Conservation (phyloP, 1,140 invertebrate genomes). For the Aphelinus certus region DNA sequence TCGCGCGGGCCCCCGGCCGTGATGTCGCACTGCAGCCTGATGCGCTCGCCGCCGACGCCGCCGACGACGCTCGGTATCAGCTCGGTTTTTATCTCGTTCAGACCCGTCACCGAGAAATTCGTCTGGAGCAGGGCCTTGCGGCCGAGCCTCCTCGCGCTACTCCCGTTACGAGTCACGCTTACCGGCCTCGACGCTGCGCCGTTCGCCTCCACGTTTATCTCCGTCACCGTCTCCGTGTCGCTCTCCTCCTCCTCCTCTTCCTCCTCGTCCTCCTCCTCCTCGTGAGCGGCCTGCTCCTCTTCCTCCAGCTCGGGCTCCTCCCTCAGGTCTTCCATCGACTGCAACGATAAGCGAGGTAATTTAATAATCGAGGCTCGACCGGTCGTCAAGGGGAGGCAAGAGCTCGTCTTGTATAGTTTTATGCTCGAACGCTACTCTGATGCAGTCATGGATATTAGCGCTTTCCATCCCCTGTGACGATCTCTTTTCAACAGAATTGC, state of each 20-base stretch:
- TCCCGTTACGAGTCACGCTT: constrained; percentile 47
- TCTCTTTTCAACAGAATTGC: too few species aligned
- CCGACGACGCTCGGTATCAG: constrained; percentile 42
- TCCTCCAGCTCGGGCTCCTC: constrained; percentile 67
- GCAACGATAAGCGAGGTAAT: background rate
- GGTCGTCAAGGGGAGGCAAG: too few species aligned
- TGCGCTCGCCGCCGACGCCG: constrained; percentile 12
- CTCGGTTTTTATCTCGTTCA: constrained; percentile 58
- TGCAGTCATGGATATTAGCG: too few species aligned
- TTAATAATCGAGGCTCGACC: too few species aligned
- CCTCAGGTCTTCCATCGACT: constrained; percentile 65
- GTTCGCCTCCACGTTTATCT: constrained; percentile 37
- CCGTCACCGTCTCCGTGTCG: constrained; percentile 42
- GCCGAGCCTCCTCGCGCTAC: constrained; percentile 21
- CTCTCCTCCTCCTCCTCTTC: constrained; percentile 55
- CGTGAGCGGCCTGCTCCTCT: constrained; percentile 55
- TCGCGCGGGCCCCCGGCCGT: too few species aligned
- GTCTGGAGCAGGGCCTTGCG: constrained; percentile 50
- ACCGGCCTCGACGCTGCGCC: constrained; percentile 58
- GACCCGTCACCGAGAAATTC: constrained; percentile 59
- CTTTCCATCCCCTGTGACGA: too few species aligned
- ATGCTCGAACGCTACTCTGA: too few species aligned
- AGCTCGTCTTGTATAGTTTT: too few species aligned
- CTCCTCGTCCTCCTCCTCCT: constrained; percentile 62
- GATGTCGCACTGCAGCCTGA: constrained; percentile 1